Percentiles rank a stretch among this genome's conserved stretches.
Conservation (phyloP, 2,888 invertebrate species). For the Erebia palarica region DNA sequence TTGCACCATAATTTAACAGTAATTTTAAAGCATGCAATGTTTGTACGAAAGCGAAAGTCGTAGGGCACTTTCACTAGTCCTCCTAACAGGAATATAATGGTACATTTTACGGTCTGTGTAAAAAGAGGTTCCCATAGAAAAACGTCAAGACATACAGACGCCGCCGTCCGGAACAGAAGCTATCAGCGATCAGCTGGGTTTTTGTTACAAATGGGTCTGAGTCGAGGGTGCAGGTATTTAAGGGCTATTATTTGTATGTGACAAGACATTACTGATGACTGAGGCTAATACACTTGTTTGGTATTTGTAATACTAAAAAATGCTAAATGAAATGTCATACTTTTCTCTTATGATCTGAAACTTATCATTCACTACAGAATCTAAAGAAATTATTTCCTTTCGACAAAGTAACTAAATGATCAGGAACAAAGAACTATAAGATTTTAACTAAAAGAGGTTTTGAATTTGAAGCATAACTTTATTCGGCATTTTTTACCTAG, state of each 20-base stretch:
- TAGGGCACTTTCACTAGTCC: constrained; percentile 57
- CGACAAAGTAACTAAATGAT: too few relatives aligned
- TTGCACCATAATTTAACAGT: neutral
- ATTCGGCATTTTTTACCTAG: too few relatives aligned
- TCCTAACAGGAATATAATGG: constrained; percentile 50
- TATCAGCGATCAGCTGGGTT: constrained; percentile 59
- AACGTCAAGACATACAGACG: constrained; percentile 46
- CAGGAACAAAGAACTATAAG: too few relatives aligned
- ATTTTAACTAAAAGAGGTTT: too few relatives aligned
- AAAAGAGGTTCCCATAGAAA: constrained; percentile 55
- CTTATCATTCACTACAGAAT: too few relatives aligned
- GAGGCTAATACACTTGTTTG: too few relatives aligned
- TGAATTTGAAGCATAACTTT: too few relatives aligned
- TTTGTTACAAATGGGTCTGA: constrained; percentile 35
- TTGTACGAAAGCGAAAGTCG: constrained; percentile 57
- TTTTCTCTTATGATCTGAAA: too few relatives aligned
- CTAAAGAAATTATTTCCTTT: too few relatives aligned
- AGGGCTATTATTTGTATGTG: neutral
- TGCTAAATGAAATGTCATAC: too few relatives aligned
- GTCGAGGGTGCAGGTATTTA: constrained; percentile 1
- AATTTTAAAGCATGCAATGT: constrained; percentile 27
- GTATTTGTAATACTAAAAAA: too few relatives aligned
- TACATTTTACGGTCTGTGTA: constrained; percentile 54
- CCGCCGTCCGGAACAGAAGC: constrained; percentile 56
- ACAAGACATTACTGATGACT: too few relatives aligned